Evolutionary conservation across 2,888 invertebrate genomes (phyloP), one percentile per base, ranked within the genome.

Genomic region (Hofmannophila pseudospretella): DNA sequence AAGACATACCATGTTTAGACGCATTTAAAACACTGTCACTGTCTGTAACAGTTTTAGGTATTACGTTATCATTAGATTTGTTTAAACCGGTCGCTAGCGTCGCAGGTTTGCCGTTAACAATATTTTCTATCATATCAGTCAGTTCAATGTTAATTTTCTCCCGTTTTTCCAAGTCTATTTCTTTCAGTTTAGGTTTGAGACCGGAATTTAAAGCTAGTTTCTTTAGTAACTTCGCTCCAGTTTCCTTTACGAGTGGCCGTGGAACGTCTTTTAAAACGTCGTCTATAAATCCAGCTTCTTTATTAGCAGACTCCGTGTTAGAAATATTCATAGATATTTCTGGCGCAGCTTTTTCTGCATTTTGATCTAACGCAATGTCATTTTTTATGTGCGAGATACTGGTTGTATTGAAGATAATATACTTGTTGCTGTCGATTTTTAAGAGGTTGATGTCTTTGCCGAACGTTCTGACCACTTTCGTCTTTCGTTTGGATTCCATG

Each of bases 391-490:
- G n/a, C n/a, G n/a, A n/a, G n/a, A n/a, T n/a, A n/a, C n/a, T n/a
- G n/a, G n/a, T n/a, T n/a, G n/a, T n/a, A n/a, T 23, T 33, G 3
- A 34, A 19, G 3, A 32, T 31, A 8, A 62, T 44, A 10, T 36
- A 13, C 36, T 60, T 68, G 1, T 38, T 44, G 2, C 44, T 58
- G 7, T 54, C 46, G 3, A 76, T 56, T 49, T 59, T 67, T 0
- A 74, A 19, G 0, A 42, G 32, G 7, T 56, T 62, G 1, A 75
- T 22, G 38, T 74, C 47, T 39, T 55, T 63, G 0, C 75, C 79
- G 1, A 32, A 31, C 0, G 70, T 71, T 22, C 73, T 54, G 0
- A 73, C 26, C 1, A 78, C 38, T 46, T 53, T 65, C 0, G 20
- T 38, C 14, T 0, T 50, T 42, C 23, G 28, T 28, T 29, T 12